phyloP scores from a whole-genome alignment of 1,140 invertebrate species.

The Cydia strobilella region DNA sequence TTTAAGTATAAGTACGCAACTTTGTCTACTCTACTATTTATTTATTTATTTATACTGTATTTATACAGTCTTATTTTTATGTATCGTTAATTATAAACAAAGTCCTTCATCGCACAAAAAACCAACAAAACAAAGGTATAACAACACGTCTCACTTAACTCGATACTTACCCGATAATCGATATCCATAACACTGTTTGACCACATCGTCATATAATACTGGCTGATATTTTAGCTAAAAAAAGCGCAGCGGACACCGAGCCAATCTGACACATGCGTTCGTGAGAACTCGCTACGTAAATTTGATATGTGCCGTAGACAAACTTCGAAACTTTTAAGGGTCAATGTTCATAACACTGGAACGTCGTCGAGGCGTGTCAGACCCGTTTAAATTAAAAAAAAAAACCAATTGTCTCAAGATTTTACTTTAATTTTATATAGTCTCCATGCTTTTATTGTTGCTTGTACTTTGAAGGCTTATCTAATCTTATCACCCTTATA shows the following conservation, averaged over 20 bases:
- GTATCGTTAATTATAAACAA: too few species aligned
- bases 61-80: too few species aligned
- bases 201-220: conserved; percentile 32
- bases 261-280: conserved; percentile 62
- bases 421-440: too few species aligned
- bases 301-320: conserved; percentile 63
- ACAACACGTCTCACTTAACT: conserved; percentile 18
- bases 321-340: conserved; percentile 56
- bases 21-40: too few species aligned
- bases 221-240: conserved; percentile 32
- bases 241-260: conserved; percentile 49
- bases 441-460: too few species aligned
- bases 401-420: neutral
- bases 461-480: neutral
- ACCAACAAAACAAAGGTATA: conserved; percentile 2
- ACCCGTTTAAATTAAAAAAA: neutral
- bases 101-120: neutral
- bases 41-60: too few species aligned
- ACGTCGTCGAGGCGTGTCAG: neutral
- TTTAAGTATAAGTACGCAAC: too few species aligned
- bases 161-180: conserved; percentile 24
- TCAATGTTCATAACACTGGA: conserved; percentile 2
- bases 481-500: too few species aligned
- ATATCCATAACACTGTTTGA: conserved; percentile 32
- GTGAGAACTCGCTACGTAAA: conserved; percentile 56